These are phyloP conservation scores for Philereme vetulata DNA, from an alignment of 2,888 invertebrate species.

Conservation along the genomic window DNA sequence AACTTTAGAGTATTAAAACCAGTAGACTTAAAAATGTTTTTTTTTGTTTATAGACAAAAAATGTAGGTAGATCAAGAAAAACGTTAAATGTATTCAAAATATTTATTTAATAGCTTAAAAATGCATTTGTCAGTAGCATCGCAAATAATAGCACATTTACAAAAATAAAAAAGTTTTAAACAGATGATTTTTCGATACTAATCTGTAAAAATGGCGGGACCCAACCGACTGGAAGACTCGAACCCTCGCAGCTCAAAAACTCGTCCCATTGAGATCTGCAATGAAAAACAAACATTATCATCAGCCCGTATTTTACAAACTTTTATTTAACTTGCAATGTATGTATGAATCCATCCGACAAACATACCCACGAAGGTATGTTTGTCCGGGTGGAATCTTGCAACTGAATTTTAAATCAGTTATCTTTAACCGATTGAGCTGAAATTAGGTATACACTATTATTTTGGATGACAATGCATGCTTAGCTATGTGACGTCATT, in stretches of 20 bases:
- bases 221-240: constrained; percentile 89
- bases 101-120: constrained; percentile 33
- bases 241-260: constrained; percentile 74
- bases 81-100: constrained; percentile 16
- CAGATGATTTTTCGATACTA: neutral
- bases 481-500: too few species aligned
- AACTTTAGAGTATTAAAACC: too few species aligned
- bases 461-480: too few species aligned
- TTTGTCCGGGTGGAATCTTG: too few species aligned
- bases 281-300: constrained; percentile 39
- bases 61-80: neutral
- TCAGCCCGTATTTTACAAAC: neutral
- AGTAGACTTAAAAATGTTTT: too few species aligned
- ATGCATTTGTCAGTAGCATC: constrained; percentile 26
- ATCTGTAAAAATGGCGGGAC: constrained; percentile 73
- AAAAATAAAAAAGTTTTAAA: constrained; percentile 21
- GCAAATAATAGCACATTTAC: constrained; percentile 31
- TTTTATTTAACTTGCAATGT: too few species aligned
- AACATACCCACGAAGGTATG: too few species aligned
- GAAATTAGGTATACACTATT: too few species aligned
- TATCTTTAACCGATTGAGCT: too few species aligned
- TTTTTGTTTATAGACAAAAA: too few species aligned
- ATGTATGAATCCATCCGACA: too few species aligned
- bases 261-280: constrained; percentile 81
- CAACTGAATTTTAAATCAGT: too few species aligned